A percentile compares a stretch with the other conserved stretches of the same genome.
phyloP scores from a whole-genome alignment of 2,113 vertebrate species.

The Vidua chalybeata region DNA sequence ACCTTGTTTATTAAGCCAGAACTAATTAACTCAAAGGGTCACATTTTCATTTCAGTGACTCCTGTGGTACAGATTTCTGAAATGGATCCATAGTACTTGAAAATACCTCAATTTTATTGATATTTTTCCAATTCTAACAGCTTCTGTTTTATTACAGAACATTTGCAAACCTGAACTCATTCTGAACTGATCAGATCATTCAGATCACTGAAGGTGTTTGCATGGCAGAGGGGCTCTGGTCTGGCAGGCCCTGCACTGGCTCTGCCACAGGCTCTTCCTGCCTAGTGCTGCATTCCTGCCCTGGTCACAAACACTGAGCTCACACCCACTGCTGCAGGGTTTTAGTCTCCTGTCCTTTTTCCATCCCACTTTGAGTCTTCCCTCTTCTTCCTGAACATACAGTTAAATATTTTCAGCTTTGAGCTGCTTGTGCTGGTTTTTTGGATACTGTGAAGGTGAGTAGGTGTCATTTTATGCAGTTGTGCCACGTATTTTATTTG shows the following conservation, averaged over 20 bases:
- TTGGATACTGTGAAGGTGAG: background rate
- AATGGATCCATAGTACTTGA: background rate
- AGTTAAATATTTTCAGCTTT: background rate
- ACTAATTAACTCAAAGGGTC: constrained; percentile 29
- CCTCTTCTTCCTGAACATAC: background rate
- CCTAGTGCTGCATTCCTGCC: background rate
- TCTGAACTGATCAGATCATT: background rate
- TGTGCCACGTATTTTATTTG: background rate
- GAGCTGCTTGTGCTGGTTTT: background rate
- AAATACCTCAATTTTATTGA: background rate
- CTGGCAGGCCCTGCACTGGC: background rate
- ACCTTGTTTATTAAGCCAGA: constrained; percentile 13
- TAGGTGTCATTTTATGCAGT: background rate
- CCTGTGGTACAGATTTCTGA: background rate
- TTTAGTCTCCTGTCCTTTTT: background rate
- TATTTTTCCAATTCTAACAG: background rate
- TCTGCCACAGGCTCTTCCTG: background rate
- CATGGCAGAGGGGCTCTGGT: background rate
- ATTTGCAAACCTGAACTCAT: background rate
- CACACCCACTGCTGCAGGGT: background rate
- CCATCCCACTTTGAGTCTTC: background rate
- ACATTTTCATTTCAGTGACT: background rate
- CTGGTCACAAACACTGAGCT: background rate
- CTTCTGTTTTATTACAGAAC: background rate
- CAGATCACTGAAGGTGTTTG: background rate